Evolutionary conservation across 2,113 vertebrate species (phyloP), one percentile per base, ranked within the genome.

Genomic region (Cryptomyrus ogoouensis): DNA sequence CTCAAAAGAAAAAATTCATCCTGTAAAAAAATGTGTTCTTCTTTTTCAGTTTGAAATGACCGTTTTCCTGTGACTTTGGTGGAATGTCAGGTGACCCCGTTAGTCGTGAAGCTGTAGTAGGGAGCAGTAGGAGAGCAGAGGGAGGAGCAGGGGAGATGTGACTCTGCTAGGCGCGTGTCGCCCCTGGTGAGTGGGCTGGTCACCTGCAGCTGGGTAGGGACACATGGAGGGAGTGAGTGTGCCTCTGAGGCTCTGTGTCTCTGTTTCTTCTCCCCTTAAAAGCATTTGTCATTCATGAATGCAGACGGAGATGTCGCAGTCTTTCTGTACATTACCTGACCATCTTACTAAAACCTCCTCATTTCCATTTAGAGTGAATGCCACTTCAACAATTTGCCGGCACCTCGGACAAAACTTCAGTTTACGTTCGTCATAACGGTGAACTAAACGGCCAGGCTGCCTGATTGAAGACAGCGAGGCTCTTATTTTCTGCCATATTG

Each of bases 301-400:
- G 15, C 90, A 90, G 91, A 93, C 91, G 89, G 90, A 92, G 91
- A 91, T 89, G 91, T 91, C 85, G 92, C 88, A 88, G 91, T 92
- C 91, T 91, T 90, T 91, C 88, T 88, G 89, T 92, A 92, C 93
- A 93, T 93, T 93, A 94, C 94, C 93, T 93, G 94, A 93, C 94
- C 94, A 89, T 91, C 90, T 92, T 93, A 90, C 93, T 93, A 93
- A 96, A 94, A 92, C 92, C 91, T 87, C 92, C 95, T 95, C 94
- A 96, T 96, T 96, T 96, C 94, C 96, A 96, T 96, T 96, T 96
- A 96, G 95, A 96, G 95, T 96, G 95, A 95, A 95, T 95, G 92
- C 93, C 92, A 93, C 90, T 93, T 92, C 93, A 92, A 92, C 91
- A 91, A 91, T 58, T 90, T 92, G 90, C 93, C 91, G 87, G 92